Evolutionary conservation across 2,113 vertebrate species (phyloP), one percentile per base, ranked within the genome.

Genomic region (Halcyon senegalensis): DNA sequence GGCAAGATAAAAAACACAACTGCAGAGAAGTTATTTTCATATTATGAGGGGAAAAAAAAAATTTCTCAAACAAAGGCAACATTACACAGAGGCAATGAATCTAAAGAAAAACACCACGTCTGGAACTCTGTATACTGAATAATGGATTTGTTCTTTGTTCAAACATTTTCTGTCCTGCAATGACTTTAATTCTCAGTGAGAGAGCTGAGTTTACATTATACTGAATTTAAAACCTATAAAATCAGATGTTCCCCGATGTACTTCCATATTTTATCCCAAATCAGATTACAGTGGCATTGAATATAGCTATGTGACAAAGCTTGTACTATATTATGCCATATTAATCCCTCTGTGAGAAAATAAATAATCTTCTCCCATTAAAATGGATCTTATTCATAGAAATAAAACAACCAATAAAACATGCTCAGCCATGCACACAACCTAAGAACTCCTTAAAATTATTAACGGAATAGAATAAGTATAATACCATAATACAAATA

Each of bases 151-250:
- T 72, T 89, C 66, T 72, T 89, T 87, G 35, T 64, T 92, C 43
- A 89, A 76, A 95, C 72, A 35, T 33, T 62, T 50, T 82, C 66
- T 78, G 59, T 43, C 70, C 59, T 84, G n/a, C 53, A 92, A 72
- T 0, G 5, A 70, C 69, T 94, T 94, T 83, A 88, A 78, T 67
- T 94, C 83, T 91, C n/a, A n/a, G 58, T 66, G 27, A 91, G 62
- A 82, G 19, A 89, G 15, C 25, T 59, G 50, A 82, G 74, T 70
- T 96, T 89, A 43, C 48, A 73, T 51, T 89, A 55, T 20, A 85
- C 28, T 76, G 66, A 76, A 92, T 94, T 93, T 84, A 91, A 87
- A 94, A 90, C 73, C 81, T 87, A 89, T 92, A 94, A 94, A 95
- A 90, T 64, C 55, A 89, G 39, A 95, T 94, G 67, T 76, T 94